Base-by-base conservation (phyloP, 2,113 vertebrate genomes). In the Bostrychus sinensis region DNA sequence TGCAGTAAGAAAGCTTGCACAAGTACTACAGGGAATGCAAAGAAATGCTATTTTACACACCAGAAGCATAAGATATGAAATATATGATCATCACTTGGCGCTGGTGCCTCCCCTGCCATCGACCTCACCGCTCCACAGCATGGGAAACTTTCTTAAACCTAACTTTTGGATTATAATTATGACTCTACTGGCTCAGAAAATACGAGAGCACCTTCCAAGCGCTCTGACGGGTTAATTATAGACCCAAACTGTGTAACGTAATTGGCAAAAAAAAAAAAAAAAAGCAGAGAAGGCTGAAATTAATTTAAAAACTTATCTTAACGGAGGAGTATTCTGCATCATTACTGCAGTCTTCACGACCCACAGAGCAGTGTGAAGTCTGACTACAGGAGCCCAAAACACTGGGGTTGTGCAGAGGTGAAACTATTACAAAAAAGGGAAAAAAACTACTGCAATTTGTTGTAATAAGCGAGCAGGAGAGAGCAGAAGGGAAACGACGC, bases 401-500 rank as follows among this genome's bases (percentile, higher is more conserved):
- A 66, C 5, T 9, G n/a, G 19, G 67, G 75, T 41, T 64, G 56
- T 10, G 39, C 23, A 70, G 68, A 61, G 56, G 67, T 53, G 67
- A 78, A 69, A 69, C 70, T 61, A 54, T 28, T 20, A 34, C n/a
- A n/a, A n/a, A n/a, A n/a, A n/a, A n/a, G n/a, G n/a, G 42, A 28
- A 34, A 32, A 81, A 88, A 68, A 68, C 87, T n/a, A 70, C 86
- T 58, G 63, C 83, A 88, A 93, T 81, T 77, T 79, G 78, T 82
- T 22, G 56, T 72, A 72, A 81, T 78, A 78, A 67, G 90, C 75
- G 89, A 91, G 50, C 86, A 75, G 92, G 91, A 81, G 89, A 80
- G 68, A 56, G 69, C 53, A 70, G 74, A 56, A 88, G 80, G 82
- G 67, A 80, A 75, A 90, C 78, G 72, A 85, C 87, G 82, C 74